Base-by-base conservation (phyloP, 2,113 vertebrate species). In the Chionomys nivalis region DNA sequence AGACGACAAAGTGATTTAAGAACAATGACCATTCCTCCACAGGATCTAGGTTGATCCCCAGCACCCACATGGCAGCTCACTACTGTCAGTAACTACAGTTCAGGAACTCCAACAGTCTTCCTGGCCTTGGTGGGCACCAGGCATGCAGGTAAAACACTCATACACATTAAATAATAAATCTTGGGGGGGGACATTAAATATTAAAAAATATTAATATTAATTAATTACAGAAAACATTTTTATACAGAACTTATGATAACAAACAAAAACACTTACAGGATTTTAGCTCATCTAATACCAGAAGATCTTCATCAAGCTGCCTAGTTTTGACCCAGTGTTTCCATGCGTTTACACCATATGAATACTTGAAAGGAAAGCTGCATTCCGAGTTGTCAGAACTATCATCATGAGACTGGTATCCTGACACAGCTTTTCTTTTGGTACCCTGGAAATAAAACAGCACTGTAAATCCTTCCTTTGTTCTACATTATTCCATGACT, bases 321-420 rank as follows among this genome's bases (percentile, higher is more conserved):
- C 98, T 95, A 58, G 99, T 99, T 98, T 98, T 98, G 1, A 99
- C 99, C 99, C 99, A 99, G 96, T 99, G 99, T 97, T 99, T 99
- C 99, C 99, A 99, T 0, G 99, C 99, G 0, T 99, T 99, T 39
- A 99, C 96, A 31, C 99, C 99, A 4, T 99, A 99, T 0, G 98
- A 78, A 3, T 99, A 99, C 92, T 98, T 99, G 96, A 99, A 99
- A 0, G 99, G 99, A 95, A 99, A 99, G 44, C 98, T 98, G 66
- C 98, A 98, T 75, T 99, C 99, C 0, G 98, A 98, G 91, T 98
- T 98, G 44, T 99, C 98, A 39, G 98, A 98, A 49, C 98, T 98
- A 79, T 98, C 98, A 33, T 98, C 98, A 0, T 98, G 98, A 33
- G 99, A 97, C 90, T 98, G 98, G 96, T 98, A 99, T 68, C 97